A percentile compares a stretch with the other conserved stretches of the same genome.
Evolutionary conservation across 2,113 vertebrate genomes (phyloP).

Genomic region (Origma solitaria): DNA sequence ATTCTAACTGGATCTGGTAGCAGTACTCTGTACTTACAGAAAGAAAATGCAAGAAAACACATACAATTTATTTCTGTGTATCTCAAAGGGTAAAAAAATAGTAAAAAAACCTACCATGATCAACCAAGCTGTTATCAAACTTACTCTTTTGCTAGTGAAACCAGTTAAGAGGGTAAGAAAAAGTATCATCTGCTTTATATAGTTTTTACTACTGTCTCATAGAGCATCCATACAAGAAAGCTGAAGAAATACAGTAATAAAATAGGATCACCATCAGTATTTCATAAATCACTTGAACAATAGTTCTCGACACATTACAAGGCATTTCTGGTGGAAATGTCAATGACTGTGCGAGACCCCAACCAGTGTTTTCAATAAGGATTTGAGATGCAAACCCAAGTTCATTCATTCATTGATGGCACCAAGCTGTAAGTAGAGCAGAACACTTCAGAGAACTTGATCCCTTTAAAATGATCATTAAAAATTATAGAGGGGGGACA

Average conservation of each 20-base stretch:
- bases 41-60: neutral
- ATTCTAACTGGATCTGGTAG: neutral
- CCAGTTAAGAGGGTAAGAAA: neutral
- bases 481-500: neutral
- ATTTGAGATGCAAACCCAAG: neutral
- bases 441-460: neutral
- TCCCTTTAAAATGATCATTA: neutral
- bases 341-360: neutral
- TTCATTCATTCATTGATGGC: neutral
- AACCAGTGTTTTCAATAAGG: neutral
- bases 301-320: neutral
- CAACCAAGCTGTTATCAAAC: neutral
- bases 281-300: neutral
- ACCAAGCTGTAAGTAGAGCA: neutral
- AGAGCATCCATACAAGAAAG: neutral
- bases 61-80: neutral
- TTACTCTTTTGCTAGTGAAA: neutral
- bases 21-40: neutral
- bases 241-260: neutral
- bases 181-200: neutral
- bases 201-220: neutral
- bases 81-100: neutral
- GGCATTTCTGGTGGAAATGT: neutral
- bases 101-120: neutral
- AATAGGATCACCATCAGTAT: neutral